Evolutionary conservation across 1,140 invertebrate species (phyloP), one percentile per base, ranked within the genome.

Genomic region (Drosophila tristis): DNA sequence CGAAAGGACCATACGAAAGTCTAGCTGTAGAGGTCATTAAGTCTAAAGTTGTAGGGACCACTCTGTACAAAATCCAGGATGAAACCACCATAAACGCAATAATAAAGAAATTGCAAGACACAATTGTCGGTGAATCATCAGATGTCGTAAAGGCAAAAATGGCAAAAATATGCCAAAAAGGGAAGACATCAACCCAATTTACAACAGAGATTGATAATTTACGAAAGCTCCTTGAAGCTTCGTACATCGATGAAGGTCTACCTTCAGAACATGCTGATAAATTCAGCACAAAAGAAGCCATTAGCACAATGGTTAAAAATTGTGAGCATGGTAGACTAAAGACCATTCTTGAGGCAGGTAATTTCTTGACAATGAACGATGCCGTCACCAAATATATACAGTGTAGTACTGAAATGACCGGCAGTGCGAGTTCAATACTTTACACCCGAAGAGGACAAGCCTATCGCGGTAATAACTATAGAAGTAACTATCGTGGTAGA

Each of bases 51-150:
- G 13, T 42, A 4, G 35, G 48, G 11, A n/a, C 48, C 5, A 31
- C 49, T 5, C 15, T 60, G 4, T 50, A 60, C n/a, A 60, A 53
- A 29, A 39, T 61, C 13, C 15, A 51, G 15, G 44, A 51, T 15
- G 50, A 55, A 16, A 23, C 3, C 13, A 44, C 60, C 3, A 63
- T 63, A 5, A 31, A 6, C 5, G 9, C n/a, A 31, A 16, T 51
- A 7, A 26, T 26, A 5, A 4, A 26, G 0, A 26, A 44, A 56
- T 11, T 43, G 53, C 23, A 55, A 55, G 20, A 44, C 20, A 43
- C 35, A 43, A 43, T 55, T n/a, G 11, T 55, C 31, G 53, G 53
- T 4, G 23, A 55, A 55, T n/a, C 53, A 55, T 55, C 23, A 2
- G 20, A 43, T 20, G 20, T 43, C 6, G 20, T 25, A 8, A 42